These are phyloP conservation scores for Nibea albiflora DNA, from an alignment of 2,113 vertebrate species.

Conservation along the genomic window DNA sequence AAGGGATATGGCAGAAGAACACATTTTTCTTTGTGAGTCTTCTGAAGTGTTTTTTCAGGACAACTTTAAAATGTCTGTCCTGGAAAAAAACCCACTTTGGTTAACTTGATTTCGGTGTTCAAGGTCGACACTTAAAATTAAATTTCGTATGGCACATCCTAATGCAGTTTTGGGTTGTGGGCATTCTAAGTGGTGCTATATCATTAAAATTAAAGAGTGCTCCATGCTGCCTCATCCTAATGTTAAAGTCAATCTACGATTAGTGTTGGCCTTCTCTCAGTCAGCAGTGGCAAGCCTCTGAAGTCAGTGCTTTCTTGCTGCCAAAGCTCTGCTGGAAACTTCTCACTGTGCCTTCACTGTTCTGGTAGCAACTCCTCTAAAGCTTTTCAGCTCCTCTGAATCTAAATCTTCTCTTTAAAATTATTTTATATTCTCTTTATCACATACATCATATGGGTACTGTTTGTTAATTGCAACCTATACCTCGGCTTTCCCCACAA, in stretches of 20 bases:
- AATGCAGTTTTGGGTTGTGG: conserved; percentile 66
- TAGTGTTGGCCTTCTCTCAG: conserved; percentile 72
- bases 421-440: not conserved
- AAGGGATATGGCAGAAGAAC: not conserved
- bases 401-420: not conserved
- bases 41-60: conserved; percentile 28
- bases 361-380: not conserved
- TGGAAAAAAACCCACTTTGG: conserved; percentile 18
- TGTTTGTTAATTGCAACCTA: not conserved
- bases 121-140: conserved; percentile 64
- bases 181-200: conserved; percentile 59
- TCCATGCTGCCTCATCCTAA: conserved; percentile 72
- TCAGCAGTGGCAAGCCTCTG: conserved; percentile 54
- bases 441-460: not conserved
- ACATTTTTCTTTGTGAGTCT: not conserved
- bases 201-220: conserved; percentile 78
- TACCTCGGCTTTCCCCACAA: not conserved
- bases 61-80: conserved; percentile 4
- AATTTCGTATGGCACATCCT: conserved; percentile 58
- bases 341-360: conserved; percentile 18
- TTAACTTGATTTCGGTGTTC: conserved; percentile 58
- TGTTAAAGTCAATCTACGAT: conserved; percentile 76
- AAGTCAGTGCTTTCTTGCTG: conserved; percentile 48
- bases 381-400: not conserved
- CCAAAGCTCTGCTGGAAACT: conserved; percentile 62